Evolutionary conservation across 2,888 invertebrate species (phyloP).

Genomic region (Spisula solida): DNA sequence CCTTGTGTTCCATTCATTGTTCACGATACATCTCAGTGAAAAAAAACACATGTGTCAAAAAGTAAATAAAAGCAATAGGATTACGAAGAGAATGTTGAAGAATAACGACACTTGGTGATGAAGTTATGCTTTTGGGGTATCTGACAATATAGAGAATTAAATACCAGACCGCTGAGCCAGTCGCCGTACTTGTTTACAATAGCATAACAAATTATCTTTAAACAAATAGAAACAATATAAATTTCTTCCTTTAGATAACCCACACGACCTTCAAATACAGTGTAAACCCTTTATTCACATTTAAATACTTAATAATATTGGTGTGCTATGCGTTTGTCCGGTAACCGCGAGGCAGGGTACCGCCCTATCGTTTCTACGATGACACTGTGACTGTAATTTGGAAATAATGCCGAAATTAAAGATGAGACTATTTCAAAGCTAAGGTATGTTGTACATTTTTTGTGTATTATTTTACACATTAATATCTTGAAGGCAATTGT

Average conservation of each 20-base stretch:
- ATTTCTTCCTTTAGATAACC: constrained; percentile 60
- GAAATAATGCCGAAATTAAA: not conserved
- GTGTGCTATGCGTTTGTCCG: constrained; percentile 25
- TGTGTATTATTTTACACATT: not conserved
- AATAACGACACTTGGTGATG: constrained; percentile 31
- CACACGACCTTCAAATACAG: constrained; percentile 34
- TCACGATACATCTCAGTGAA: not conserved
- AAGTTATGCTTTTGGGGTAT: constrained; percentile 42
- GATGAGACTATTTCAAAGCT: not conserved
- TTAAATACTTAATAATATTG: constrained; percentile 52
- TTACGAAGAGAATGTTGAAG: constrained; percentile 38
- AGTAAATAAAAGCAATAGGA: constrained; percentile 47
- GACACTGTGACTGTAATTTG: constrained; percentile 1
- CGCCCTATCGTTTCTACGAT: not conserved
- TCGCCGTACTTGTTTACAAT: constrained; percentile 62
- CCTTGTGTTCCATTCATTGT: constrained; percentile 17
- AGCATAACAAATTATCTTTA: constrained; percentile 58
- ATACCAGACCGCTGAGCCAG: constrained; percentile 46
- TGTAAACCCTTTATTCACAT: constrained; percentile 40
- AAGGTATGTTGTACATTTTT: constrained; percentile 3
- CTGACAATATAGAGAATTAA: constrained; percentile 24
- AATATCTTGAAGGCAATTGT: not conserved
- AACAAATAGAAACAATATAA: constrained; percentile 64
- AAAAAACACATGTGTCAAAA: constrained; percentile 21
- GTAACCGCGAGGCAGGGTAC: not conserved